Conservation (phyloP, 2,797 vertebrate species). For the Erpetoichthys calabaricus region DNA sequence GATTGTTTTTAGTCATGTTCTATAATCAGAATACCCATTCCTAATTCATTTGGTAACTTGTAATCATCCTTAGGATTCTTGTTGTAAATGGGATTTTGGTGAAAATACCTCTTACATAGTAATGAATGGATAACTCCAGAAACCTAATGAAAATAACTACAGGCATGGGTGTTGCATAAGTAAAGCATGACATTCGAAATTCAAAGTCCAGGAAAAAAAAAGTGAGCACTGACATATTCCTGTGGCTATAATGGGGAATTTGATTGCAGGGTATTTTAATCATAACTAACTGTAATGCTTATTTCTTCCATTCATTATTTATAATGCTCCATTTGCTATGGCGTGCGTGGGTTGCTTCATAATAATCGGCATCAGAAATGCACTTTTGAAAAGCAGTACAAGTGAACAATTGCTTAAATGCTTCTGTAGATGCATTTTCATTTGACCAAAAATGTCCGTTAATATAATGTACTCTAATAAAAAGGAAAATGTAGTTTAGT, state of each 20-base stretch:
- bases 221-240: constrained; percentile 1
- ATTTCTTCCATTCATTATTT: background rate
- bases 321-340: background rate
- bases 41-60: constrained; percentile 15
- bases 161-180: constrained; percentile 5
- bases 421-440: too few relatives aligned
- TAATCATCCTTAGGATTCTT: constrained; percentile 17
- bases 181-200: constrained; percentile 2
- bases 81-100: constrained; percentile 12
- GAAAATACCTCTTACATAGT: constrained; percentile 12
- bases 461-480: too few relatives aligned
- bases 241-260: background rate
- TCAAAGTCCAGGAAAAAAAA: background rate
- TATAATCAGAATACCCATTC: constrained; percentile 6
- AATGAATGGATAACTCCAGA: constrained; percentile 18
- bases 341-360: background rate
- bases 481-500: too few relatives aligned
- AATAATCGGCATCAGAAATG: background rate
- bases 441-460: too few relatives aligned
- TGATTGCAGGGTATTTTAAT: background rate
- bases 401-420: too few relatives aligned
- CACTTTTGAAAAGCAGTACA: background rate
- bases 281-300: background rate
- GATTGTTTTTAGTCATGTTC: background rate
- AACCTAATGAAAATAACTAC: constrained; percentile 14